Conservation (phyloP, 2,888 invertebrate genomes). For the Apamea sordens region DNA sequence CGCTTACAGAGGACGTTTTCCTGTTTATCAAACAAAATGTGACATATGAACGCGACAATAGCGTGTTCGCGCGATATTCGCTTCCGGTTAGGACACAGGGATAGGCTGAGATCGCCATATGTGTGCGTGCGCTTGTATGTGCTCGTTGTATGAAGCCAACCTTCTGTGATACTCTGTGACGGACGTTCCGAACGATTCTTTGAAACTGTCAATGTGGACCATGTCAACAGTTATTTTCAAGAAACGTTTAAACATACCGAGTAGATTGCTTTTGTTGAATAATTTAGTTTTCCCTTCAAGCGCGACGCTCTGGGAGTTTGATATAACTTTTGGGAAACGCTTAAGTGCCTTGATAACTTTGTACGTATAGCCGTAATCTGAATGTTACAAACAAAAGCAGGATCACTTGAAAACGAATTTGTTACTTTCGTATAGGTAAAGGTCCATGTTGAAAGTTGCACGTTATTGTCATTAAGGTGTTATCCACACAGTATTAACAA, state of each 20-base stretch:
- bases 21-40: not conserved
- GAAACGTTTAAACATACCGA: constrained; percentile 67
- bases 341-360: constrained; percentile 49
- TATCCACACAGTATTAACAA: not conserved
- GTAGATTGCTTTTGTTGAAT: constrained; percentile 60
- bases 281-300: constrained; percentile 51
- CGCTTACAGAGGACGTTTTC: not conserved
- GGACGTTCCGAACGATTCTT: constrained; percentile 61
- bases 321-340: constrained; percentile 37
- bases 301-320: constrained; percentile 28
- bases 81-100: not conserved
- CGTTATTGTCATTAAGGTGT: not conserved
- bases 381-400: constrained; percentile 27
- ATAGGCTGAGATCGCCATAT: not conserved
- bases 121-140: not conserved
- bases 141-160: not conserved
- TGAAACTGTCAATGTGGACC: constrained; percentile 71
- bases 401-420: constrained; percentile 25
- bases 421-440: not conserved
- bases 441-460: not conserved
- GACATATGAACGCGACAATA: not conserved
- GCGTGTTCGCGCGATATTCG: not conserved
- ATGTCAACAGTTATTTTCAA: constrained; percentile 72
- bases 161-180: constrained; percentile 12
- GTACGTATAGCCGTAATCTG: constrained; percentile 26